Evolutionary conservation across 2,113 vertebrate species (phyloP).

Genomic region (Oncorhynchus mykiss): DNA sequence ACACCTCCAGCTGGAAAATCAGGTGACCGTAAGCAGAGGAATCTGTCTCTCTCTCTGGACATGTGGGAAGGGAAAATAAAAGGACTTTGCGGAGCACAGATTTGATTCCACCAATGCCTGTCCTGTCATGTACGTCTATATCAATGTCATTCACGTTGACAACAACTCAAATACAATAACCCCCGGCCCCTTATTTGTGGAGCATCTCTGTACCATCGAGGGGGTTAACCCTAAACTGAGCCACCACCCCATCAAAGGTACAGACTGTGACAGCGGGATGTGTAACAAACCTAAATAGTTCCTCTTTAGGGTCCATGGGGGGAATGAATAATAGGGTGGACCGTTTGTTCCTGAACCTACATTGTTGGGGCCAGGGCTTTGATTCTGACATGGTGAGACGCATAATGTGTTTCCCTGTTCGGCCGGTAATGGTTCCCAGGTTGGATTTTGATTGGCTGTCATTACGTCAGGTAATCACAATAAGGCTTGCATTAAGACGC

Average conservation of each 20-base stretch:
- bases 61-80: conserved; percentile 27
- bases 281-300: conserved; percentile 43
- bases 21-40: conserved; percentile 26
- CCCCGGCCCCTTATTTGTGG: conserved; percentile 10
- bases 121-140: conserved; percentile 26
- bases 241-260: conserved; percentile 35
- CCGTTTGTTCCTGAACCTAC: conserved; percentile 20
- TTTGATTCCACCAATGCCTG: conserved; percentile 34
- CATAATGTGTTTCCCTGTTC: conserved; percentile 60
- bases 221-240: conserved; percentile 10
- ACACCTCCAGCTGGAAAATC: conserved; percentile 35
- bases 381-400: conserved; percentile 38
- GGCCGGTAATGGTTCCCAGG: conserved; percentile 66
- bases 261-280: conserved; percentile 22
- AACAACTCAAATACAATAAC: conserved; percentile 26
- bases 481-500: conserved; percentile 63
- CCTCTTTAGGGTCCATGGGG: conserved; percentile 28
- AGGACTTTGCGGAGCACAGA: conserved; percentile 45
- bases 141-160: conserved; percentile 34
- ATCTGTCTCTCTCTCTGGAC: background rate
- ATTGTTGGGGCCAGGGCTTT: conserved; percentile 45
- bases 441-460: conserved; percentile 72
- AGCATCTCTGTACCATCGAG: conserved; percentile 9
- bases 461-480: conserved; percentile 72
- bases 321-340: conserved; percentile 42